phyloP scores from a whole-genome alignment of 2,797 vertebrate genomes.

The Pseudochirops cupreus region DNA sequence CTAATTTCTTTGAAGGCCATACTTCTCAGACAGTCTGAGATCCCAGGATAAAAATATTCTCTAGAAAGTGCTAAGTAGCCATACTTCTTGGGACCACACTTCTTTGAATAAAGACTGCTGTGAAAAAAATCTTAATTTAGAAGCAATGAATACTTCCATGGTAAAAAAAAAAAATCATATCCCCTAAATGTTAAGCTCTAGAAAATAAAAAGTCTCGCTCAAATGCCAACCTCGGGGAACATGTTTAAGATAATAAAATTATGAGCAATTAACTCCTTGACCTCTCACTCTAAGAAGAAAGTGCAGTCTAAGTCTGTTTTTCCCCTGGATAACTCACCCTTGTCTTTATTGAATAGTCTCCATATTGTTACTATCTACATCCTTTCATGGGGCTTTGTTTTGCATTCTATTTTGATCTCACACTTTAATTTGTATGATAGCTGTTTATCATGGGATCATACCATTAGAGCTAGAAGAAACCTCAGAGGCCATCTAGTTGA shows the following conservation, averaged over 20 bases:
- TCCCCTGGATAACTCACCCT: background rate
- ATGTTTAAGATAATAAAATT: background rate
- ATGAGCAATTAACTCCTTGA: background rate
- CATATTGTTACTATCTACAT: background rate
- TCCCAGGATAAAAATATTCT: background rate
- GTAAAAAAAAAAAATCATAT: constrained; percentile 22
- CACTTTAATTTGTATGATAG: background rate
- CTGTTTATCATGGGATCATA: background rate
- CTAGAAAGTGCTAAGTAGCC: background rate
- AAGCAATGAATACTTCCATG: background rate
- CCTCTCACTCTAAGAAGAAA: background rate
- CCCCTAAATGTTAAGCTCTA: background rate
- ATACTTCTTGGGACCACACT: background rate
- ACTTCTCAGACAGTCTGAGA: background rate
- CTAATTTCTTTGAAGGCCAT: constrained; percentile 4
- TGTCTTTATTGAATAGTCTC: background rate
- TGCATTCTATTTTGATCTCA: background rate
- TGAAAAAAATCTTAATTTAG: constrained; percentile 39
- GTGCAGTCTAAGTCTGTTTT: background rate
- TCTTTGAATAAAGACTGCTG: constrained; percentile 40
- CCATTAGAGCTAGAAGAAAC: background rate
- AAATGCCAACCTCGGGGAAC: background rate
- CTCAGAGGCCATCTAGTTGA: background rate
- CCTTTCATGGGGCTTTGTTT: background rate
- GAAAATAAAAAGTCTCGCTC: background rate